Conservation (phyloP, 1,140 invertebrate genomes). For the Philaenus spumarius region DNA sequence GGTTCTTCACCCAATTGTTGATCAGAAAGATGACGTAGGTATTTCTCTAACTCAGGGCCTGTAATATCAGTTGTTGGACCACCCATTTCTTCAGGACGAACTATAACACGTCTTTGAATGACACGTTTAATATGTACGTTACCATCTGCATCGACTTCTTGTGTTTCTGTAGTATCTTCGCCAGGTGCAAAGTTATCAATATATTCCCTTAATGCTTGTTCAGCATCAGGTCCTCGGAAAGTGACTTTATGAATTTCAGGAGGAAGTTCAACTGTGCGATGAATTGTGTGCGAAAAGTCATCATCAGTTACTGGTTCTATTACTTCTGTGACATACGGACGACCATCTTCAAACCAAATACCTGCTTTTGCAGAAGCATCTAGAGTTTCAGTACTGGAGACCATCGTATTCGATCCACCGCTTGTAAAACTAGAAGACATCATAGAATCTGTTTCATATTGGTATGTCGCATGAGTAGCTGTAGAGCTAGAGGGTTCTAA, state of each 20-base stretch:
- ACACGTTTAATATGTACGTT: slow-evolving; percentile 46
- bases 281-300: slow-evolving; percentile 41
- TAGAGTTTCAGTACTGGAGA: slow-evolving; percentile 60
- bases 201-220: slow-evolving; percentile 43
- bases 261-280: slow-evolving; percentile 43
- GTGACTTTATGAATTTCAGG: slow-evolving; percentile 47
- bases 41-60: slow-evolving; percentile 31
- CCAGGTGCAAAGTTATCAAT: slow-evolving; percentile 45
- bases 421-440: slow-evolving; percentile 76
- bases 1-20: slow-evolving; percentile 11
- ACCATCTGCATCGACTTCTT: slow-evolving; percentile 43
- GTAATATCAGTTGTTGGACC: slow-evolving; percentile 25
- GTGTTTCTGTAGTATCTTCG: slow-evolving; percentile 43
- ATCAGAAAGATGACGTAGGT: slow-evolving; percentile 25
- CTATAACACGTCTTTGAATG: slow-evolving; percentile 43
- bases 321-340: slow-evolving; percentile 43
- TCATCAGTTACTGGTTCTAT: slow-evolving; percentile 39
- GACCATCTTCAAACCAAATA: slow-evolving; percentile 39
- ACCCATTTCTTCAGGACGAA: slow-evolving; percentile 35
- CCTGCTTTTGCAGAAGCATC: slow-evolving; percentile 39
- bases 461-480: slow-evolving; percentile 73
- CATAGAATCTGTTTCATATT: slow-evolving; percentile 71
- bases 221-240: slow-evolving; percentile 47
- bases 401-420: slow-evolving; percentile 65
- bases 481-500: slow-evolving; percentile 64